phyloP scores from a whole-genome alignment of 2,797 vertebrate genomes.

The Mus spretus region DNA sequence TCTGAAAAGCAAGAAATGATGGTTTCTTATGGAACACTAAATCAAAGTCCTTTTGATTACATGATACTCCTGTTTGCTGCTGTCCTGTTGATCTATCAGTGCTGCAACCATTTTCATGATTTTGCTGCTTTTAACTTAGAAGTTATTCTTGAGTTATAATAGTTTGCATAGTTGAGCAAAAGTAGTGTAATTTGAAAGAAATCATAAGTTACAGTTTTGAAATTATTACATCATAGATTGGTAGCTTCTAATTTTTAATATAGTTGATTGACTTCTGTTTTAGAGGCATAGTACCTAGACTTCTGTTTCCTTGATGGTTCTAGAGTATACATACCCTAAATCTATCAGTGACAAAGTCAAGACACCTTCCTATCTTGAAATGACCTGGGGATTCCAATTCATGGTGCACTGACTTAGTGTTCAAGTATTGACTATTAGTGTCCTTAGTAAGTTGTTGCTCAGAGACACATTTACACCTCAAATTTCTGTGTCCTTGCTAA shows the following conservation, averaged over 20 bases:
- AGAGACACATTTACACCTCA: background rate
- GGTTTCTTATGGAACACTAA: slow-evolving; percentile 57
- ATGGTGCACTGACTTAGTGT: background rate
- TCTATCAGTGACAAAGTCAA: rapidly evolving
- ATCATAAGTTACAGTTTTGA: slow-evolving; percentile 40
- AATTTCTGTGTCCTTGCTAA: background rate
- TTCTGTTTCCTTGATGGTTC: background rate
- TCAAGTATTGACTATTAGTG: background rate
- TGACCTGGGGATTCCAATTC: background rate
- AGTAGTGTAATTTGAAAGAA: background rate
- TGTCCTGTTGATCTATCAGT: background rate
- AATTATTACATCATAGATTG: slow-evolving; percentile 20
- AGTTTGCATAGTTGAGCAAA: background rate
- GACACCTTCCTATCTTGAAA: slow-evolving; percentile 46
- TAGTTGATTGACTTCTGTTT: slow-evolving; percentile 42
- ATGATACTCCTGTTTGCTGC: background rate
- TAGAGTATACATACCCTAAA: background rate
- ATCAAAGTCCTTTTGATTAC: slow-evolving; percentile 18
- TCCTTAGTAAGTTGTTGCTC: background rate
- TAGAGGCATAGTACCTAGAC: background rate
- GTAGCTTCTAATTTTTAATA: slow-evolving; percentile 3
- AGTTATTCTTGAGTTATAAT: background rate
- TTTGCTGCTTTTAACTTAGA: background rate
- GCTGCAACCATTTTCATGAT: background rate
- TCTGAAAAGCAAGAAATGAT: background rate